Percentiles rank a stretch among this genome's conserved stretches.
phyloP scores from a whole-genome alignment of 1,140 invertebrate genomes.

The Octopus bimaculoides region DNA sequence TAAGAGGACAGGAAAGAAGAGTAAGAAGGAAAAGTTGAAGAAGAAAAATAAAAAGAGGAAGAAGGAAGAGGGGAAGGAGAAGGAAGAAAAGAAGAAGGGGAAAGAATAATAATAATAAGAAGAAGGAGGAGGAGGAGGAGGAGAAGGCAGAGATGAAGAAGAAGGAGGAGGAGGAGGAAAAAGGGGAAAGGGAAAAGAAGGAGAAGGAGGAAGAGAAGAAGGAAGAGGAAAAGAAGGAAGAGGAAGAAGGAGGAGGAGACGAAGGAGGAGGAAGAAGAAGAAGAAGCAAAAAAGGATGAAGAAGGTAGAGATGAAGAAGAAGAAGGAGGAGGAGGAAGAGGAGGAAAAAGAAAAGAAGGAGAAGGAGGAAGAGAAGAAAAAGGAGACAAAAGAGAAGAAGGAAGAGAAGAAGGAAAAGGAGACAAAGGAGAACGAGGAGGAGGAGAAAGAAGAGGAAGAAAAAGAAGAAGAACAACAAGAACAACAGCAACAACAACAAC shows the following conservation, averaged over 20 bases:
- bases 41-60: neutral
- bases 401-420: neutral
- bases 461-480: neutral
- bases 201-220: neutral
- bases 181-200: neutral
- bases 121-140: neutral
- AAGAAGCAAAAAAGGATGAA: neutral
- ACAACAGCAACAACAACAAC: no score
- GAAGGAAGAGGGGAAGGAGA: neutral
- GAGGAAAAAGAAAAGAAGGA: neutral
- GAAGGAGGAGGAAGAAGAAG: neutral
- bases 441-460: neutral
- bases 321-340: neutral
- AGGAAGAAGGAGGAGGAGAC: neutral
- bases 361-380: neutral
- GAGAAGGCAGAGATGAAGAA: neutral
- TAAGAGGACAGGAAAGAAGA: neutral
- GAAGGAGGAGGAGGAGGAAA: neutral
- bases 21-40: neutral
- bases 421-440: neutral
- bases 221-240: neutral
- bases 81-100: neutral
- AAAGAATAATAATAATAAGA: neutral
- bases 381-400: neutral
- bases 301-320: neutral